These are phyloP conservation scores for Halcyon badia DNA, from an alignment of 2,797 vertebrate genomes.

Conservation along the genomic window DNA sequence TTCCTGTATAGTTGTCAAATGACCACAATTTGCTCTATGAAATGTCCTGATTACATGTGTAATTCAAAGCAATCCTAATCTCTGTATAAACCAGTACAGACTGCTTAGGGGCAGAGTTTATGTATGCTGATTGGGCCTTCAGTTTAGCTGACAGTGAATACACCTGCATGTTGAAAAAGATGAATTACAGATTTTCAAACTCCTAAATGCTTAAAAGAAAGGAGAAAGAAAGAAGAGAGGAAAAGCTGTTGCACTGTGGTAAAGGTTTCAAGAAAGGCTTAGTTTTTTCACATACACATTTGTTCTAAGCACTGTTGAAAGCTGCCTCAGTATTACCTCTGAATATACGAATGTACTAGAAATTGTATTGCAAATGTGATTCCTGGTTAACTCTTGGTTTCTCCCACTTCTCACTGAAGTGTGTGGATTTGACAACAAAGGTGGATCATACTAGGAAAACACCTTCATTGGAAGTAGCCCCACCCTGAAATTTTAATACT, in stretches of 20 bases:
- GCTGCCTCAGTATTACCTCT: background rate
- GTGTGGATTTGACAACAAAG: background rate
- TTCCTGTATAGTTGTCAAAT: constrained; percentile 79
- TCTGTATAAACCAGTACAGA: constrained; percentile 46
- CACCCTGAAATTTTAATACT: background rate
- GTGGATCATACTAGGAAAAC: background rate
- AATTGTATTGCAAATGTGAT: background rate
- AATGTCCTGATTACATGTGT: constrained; percentile 85
- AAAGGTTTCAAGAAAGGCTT: background rate
- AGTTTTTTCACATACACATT: background rate
- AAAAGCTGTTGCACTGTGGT: background rate
- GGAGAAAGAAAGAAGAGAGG: background rate
- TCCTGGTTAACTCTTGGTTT: background rate
- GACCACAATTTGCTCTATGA: constrained; percentile 85
- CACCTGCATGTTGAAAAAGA: constrained; percentile 49
- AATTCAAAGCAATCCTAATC: constrained; percentile 80
- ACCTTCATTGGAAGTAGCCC: background rate
- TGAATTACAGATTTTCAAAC: background rate
- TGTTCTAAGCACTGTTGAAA: constrained; percentile 13
- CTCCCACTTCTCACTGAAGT: background rate
- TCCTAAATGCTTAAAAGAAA: background rate
- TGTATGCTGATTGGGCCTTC: constrained; percentile 82
- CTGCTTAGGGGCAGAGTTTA: constrained; percentile 68
- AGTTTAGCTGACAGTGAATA: constrained; percentile 33
- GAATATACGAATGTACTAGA: background rate